Percentiles rank a stretch among this genome's conserved stretches.
Conservation (phyloP, 2,113 vertebrate genomes). For the Rhizomys pruinosus region DNA sequence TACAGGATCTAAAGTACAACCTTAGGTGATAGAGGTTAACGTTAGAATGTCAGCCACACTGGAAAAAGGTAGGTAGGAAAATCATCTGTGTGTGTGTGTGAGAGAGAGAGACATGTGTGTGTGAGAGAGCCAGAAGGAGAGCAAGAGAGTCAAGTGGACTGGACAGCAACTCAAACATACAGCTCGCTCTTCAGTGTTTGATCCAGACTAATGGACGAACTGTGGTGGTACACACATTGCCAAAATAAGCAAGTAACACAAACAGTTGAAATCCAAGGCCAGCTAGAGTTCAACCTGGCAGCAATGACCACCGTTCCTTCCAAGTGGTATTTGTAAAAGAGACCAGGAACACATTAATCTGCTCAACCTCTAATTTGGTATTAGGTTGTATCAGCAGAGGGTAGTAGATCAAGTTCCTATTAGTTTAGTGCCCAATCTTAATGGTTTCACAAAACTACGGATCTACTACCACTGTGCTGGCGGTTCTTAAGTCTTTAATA, state of each 20-base stretch:
- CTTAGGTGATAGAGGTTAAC: background rate
- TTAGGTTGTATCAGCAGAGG: background rate
- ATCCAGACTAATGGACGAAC: constrained; percentile 26
- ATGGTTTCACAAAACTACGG: constrained; percentile 24
- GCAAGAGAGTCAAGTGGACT: too few species aligned
- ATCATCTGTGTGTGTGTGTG: background rate
- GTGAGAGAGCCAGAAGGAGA: too few species aligned
- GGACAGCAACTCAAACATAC: background rate
- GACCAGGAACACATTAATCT: constrained; percentile 50
- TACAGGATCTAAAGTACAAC: background rate
- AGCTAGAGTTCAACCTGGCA: constrained; percentile 15
- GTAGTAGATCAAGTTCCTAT: background rate
- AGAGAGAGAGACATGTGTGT: too few species aligned
- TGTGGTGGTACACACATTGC: background rate
- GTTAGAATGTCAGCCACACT: background rate
- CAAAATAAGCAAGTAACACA: constrained; percentile 43
- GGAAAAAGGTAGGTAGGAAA: background rate
- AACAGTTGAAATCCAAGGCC: background rate
- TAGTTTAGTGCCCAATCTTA: constrained; percentile 10
- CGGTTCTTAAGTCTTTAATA: constrained; percentile 46
- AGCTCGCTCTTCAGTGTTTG: background rate
- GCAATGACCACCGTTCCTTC: constrained; percentile 43
- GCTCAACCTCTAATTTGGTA: constrained; percentile 14
- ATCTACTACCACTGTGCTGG: constrained; percentile 31
- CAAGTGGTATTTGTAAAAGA: constrained; percentile 30